These are phyloP conservation scores for Cylloceria caligata DNA, from an alignment of 2,888 invertebrate species.

Conservation along the genomic window DNA sequence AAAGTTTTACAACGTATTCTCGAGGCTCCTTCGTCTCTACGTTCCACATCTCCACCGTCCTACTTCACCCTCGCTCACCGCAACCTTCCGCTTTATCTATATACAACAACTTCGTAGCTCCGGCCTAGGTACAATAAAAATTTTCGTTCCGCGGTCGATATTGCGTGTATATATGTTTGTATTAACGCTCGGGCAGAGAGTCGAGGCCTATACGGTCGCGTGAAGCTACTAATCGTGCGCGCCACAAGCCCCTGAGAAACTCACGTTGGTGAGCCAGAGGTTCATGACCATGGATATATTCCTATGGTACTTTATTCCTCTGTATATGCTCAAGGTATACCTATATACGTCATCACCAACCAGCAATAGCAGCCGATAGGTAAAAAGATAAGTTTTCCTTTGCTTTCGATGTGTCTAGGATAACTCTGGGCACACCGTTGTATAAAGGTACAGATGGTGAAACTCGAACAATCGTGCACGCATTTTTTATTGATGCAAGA, in stretches of 20 bases:
- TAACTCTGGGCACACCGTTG: neutral
- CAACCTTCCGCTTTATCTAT: neutral
- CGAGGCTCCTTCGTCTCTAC: conserved; percentile 1
- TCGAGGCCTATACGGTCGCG: conserved; percentile 55
- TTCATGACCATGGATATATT: conserved; percentile 39
- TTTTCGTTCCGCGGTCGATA: conserved; percentile 51
- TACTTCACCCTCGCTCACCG: conserved; percentile 9
- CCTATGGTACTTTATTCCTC: neutral
- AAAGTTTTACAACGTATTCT: conserved; percentile 17
- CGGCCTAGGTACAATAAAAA: conserved; percentile 33
- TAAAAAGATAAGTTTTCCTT: conserved; percentile 44
- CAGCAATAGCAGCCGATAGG: conserved; percentile 44
- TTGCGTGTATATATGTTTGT: conserved; percentile 20
- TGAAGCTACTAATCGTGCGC: conserved; percentile 65
- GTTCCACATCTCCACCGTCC: neutral
- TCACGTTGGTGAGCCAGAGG: conserved; percentile 11
- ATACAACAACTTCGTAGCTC: neutral
- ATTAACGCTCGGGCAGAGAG: neutral
- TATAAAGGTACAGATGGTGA: neutral
- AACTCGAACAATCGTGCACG: neutral
- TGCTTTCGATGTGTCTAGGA: conserved; percentile 24
- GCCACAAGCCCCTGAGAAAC: conserved; percentile 9
- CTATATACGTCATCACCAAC: conserved; percentile 3
- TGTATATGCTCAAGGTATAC: neutral
- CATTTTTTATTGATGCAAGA: conserved; percentile 1